These are phyloP conservation scores for Thera obeliscata DNA, from an alignment of 2,888 invertebrate genomes.

Conservation along the genomic window DNA sequence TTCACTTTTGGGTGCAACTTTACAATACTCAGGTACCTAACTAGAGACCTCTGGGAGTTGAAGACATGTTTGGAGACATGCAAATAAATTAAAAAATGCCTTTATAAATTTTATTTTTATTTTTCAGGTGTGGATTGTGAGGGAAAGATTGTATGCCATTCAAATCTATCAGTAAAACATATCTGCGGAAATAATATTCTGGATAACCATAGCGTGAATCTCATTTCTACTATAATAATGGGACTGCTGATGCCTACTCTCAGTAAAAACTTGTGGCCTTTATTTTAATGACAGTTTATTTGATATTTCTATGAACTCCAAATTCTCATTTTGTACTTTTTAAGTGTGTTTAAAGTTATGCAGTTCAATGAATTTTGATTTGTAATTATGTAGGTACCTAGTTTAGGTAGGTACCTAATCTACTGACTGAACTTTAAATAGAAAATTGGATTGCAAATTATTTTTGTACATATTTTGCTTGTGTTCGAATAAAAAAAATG, in stretches of 20 bases:
- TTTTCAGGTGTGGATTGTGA: conserved; percentile 87
- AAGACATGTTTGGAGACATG: background rate
- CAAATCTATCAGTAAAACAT: conserved; percentile 88
- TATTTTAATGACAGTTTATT: conserved; percentile 45
- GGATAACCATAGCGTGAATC: conserved; percentile 95
- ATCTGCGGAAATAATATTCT: conserved; percentile 90
- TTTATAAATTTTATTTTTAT: conserved; percentile 6
- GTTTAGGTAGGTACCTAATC: background rate
- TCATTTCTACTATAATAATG: conserved; percentile 90
- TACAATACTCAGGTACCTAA: conserved; percentile 92
- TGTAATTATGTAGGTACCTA: background rate
- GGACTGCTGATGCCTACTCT: conserved; percentile 88
- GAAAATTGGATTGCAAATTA: background rate
- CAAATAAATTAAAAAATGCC: background rate
- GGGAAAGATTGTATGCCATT: conserved; percentile 89
- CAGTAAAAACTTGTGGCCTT: conserved; percentile 67
- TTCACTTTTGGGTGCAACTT: conserved; percentile 92
- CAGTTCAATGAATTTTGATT: background rate
- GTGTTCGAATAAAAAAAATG: background rate
- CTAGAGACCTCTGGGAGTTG: background rate
- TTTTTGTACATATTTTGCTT: background rate
- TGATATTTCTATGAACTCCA: too few species aligned
- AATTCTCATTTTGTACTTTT: too few species aligned
- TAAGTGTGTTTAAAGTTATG: background rate
- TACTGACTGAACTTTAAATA: background rate